Percentiles rank a stretch among this genome's conserved stretches.
phyloP scores from a whole-genome alignment of 2,113 vertebrate genomes.

The Podarcis cretensis region DNA sequence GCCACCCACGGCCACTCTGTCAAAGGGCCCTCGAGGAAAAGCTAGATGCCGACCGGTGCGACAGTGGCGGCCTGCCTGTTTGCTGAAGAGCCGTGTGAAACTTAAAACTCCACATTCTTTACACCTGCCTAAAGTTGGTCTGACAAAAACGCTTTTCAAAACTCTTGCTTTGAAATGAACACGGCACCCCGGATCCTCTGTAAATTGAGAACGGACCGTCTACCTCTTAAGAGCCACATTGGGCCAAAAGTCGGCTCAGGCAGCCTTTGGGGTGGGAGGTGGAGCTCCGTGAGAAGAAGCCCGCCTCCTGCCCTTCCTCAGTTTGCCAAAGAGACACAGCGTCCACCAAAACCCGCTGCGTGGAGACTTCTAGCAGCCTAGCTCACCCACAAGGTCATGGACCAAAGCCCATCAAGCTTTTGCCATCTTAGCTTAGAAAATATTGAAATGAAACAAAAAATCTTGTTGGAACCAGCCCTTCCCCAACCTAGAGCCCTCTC shows the following conservation, averaged over 20 bases:
- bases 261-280: background rate
- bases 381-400: background rate
- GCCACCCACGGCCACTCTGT: background rate
- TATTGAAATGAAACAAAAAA: too few species aligned
- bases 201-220: rapidly evolving
- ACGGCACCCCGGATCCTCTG: too few species aligned
- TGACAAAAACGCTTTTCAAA: background rate
- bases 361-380: background rate
- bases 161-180: background rate
- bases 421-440: background rate
- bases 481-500: background rate
- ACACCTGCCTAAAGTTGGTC: background rate
- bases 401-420: too few species aligned
- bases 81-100: background rate
- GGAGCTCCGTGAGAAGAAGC: too few species aligned
- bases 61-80: background rate
- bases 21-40: background rate
- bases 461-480: background rate
- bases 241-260: too few species aligned
- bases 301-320: background rate
- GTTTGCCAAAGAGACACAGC: background rate
- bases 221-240: background rate
- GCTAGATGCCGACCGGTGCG: background rate
- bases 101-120: background rate
- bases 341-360: too few species aligned